These are phyloP conservation scores for Eucidaris tribuloides DNA, from an alignment of 35 echinoderm and acorn worm genomes.

Conservation along the genomic window DNA sequence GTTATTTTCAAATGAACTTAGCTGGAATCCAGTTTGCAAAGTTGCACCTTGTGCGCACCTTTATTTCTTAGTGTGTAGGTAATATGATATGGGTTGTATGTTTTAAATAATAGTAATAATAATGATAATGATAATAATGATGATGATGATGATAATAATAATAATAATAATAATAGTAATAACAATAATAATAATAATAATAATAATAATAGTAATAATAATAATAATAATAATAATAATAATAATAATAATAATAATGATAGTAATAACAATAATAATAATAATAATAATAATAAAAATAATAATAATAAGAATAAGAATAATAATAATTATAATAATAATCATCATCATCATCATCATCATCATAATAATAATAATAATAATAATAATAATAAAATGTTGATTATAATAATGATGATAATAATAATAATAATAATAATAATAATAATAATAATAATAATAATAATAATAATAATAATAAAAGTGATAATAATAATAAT, in stretches of 20 bases:
- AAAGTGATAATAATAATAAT: too few relatives aligned
- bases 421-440: slow-evolving; percentile 1
- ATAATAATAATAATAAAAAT: not conserved
- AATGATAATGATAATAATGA: slow-evolving; percentile 1
- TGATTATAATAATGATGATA: too few relatives aligned
- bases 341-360: too few relatives aligned
- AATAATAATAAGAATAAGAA: too few relatives aligned
- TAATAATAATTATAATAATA: too few relatives aligned
- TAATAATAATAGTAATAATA: not conserved
- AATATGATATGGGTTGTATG: too few relatives aligned
- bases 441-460: slow-evolving; percentile 1
- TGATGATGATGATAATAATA: slow-evolving; percentile 1
- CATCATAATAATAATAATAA: too few relatives aligned
- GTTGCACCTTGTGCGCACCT: too few relatives aligned
- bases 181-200: not conserved
- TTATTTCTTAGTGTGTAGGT: too few relatives aligned
- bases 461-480: slow-evolving; percentile 1
- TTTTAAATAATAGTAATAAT: slow-evolving; percentile 1
- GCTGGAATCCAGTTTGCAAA: too few relatives aligned
- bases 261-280: not conserved
- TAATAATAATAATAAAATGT: too few relatives aligned
- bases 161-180: slow-evolving; percentile 1
- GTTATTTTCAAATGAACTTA: too few relatives aligned
- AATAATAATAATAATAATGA: not conserved
- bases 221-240: not conserved